These are phyloP conservation scores for Laupala kohalensis DNA, from an alignment of 1,140 invertebrate species.

Conservation along the genomic window DNA sequence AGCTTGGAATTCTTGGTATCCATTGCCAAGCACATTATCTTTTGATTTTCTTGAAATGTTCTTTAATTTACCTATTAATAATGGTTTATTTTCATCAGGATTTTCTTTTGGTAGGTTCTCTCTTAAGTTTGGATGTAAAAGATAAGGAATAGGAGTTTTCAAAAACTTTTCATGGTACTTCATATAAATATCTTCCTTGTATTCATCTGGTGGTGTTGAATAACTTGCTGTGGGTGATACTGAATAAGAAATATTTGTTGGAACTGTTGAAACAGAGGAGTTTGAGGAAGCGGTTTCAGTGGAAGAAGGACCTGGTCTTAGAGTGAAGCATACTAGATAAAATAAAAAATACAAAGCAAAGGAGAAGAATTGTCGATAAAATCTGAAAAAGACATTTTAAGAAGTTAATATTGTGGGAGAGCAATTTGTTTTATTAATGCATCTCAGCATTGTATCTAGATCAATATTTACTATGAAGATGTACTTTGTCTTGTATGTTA, in stretches of 20 bases:
- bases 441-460: neutral
- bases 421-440: neutral
- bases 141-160: neutral
- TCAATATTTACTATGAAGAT: too few species aligned
- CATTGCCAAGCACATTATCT: too few species aligned
- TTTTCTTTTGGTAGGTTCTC: neutral
- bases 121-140: neutral
- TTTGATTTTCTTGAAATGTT: too few species aligned
- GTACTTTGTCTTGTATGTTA: too few species aligned
- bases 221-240: neutral
- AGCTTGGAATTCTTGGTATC: too few species aligned
- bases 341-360: slow-evolving; percentile 82
- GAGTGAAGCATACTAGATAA: slow-evolving; percentile 72
- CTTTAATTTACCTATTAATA: neutral
- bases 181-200: neutral
- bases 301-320: slow-evolving; percentile 58
- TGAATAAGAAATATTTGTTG: neutral
- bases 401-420: neutral
- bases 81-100: neutral
- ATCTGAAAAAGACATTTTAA: slow-evolving; percentile 39
- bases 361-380: slow-evolving; percentile 81
- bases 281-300: neutral
- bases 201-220: neutral
- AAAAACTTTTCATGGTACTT: neutral
- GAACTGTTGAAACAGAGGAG: neutral